A percentile compares a stretch with the other conserved stretches of the same genome.
These are phyloP conservation scores for Dreissena rostriformis DNA, from an alignment of 1,140 invertebrate species.

Conservation along the genomic window DNA sequence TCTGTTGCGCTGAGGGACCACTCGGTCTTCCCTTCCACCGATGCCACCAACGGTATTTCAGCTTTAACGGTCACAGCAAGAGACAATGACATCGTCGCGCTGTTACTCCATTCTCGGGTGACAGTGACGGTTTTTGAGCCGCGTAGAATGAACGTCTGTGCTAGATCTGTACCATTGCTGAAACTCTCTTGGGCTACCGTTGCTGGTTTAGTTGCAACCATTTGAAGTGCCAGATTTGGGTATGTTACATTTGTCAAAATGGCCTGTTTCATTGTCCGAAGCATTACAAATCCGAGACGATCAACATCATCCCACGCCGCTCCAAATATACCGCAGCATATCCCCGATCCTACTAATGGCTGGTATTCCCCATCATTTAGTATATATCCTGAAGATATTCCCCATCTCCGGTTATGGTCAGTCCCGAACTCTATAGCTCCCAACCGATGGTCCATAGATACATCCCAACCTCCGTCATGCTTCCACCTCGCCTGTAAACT, in stretches of 20 bases:
- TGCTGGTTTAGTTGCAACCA: neutral
- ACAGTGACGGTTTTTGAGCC: neutral
- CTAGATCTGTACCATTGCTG: neutral
- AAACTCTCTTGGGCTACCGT: neutral
- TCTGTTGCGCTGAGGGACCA: neutral
- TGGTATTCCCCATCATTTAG: neutral
- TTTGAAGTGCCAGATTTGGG: neutral
- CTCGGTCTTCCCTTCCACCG: neutral
- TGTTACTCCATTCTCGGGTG: neutral
- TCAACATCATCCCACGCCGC: neutral
- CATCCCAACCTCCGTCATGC: no score
- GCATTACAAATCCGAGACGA: conserved; percentile 19
- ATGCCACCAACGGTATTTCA: neutral
- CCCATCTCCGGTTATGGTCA: neutral
- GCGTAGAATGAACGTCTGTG: neutral
- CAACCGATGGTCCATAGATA: conserved; percentile 2
- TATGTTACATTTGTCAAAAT: neutral
- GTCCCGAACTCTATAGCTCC: neutral
- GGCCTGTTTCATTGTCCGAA: neutral
- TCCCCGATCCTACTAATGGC: neutral
- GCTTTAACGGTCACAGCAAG: neutral
- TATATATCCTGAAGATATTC: conserved; percentile 6
- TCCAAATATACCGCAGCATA: conserved; percentile 17
- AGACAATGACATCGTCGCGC: neutral
- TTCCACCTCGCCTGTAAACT: neutral